Evolutionary conservation across 2,797 vertebrate species (phyloP), one percentile per base, ranked within the genome.

Genomic region (Novumbra hubbsi): DNA sequence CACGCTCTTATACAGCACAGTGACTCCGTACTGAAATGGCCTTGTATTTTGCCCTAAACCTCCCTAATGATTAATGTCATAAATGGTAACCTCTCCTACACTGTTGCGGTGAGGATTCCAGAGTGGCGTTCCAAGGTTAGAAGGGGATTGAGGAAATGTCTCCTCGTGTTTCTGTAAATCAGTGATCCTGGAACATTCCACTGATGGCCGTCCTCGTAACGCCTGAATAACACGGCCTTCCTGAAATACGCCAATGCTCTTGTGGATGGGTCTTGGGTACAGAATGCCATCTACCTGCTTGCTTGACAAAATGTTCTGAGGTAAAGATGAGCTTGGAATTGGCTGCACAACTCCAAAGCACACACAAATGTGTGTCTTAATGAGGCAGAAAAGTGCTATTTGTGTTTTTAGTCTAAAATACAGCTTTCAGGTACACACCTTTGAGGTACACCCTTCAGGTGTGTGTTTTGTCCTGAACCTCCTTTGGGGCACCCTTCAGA

Each of bases 1-100:
- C 92, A 96, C 3, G 95, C 96, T 0, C 91, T 99, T 75, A 94
- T 94, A 72, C 86, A 88, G 50, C 90, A 92, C 78, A 90, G 91
- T 92, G 41, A 11, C 41, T 45, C 41, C 11, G 41, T 45, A 45
- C 21, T 57, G n/a, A 57, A 57, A n/a, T n/a, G 55, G 6, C 55
- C 19, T 21, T 57, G 55, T 57, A 4, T 57, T n/a, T 24, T 1
- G 2, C 34, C 52, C 19, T 5, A 15, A 63, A 38, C n/a, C 11
- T 68, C 2, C 38, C 14, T n/a, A 34, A n/a, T 68, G 66, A 68
- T 70, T n/a, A 30, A 52, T 45, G 63, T 52, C 67, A 32, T 41
- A n/a, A 32, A 69, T 19, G 12, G 27, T 67, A 8, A 62, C 41
- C 16, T 4, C 70, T 5, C 5, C 45, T 11, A 21, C 48, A 50